phyloP scores from a whole-genome alignment of 2,797 vertebrate species.

The Enteromius thamalakanensis region DNA sequence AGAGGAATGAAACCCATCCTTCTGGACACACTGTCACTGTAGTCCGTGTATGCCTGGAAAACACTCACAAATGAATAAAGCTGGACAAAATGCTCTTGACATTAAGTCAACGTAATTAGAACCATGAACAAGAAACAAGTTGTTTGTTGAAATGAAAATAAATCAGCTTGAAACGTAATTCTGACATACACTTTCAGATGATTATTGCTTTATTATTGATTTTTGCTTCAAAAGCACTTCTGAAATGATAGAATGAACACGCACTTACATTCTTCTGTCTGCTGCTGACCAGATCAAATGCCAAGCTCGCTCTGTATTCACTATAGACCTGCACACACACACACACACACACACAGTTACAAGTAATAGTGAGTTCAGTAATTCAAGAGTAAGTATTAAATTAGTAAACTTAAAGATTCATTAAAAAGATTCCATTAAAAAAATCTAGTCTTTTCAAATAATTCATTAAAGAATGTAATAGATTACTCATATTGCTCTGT shows the following conservation, averaged over 20 bases:
- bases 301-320: conserved; percentile 97
- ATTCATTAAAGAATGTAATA: neutral
- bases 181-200: neutral
- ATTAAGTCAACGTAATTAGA: neutral
- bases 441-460: neutral
- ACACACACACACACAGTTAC: conserved; percentile 56
- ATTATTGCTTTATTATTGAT: neutral
- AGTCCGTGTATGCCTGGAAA: conserved; percentile 94
- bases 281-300: conserved; percentile 98
- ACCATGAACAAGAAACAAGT: neutral
- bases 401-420: neutral
- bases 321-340: conserved; percentile 89
- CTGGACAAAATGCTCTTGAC: neutral
- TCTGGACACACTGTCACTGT: conserved; percentile 96
- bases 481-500: neutral
- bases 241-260: neutral
- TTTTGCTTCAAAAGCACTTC: neutral
- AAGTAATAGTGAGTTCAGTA: conserved; percentile 6
- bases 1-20: conserved; percentile 99
- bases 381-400: neutral
- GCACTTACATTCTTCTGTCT: conserved; percentile 97
- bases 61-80: conserved; percentile 1
- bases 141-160: neutral
- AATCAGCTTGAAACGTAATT: neutral
- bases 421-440: neutral